Evolutionary conservation across 53 echinoderm and acorn worm genomes (phyloP), one percentile per base, ranked within the genome.

Genomic region (Stichopus horrens): DNA sequence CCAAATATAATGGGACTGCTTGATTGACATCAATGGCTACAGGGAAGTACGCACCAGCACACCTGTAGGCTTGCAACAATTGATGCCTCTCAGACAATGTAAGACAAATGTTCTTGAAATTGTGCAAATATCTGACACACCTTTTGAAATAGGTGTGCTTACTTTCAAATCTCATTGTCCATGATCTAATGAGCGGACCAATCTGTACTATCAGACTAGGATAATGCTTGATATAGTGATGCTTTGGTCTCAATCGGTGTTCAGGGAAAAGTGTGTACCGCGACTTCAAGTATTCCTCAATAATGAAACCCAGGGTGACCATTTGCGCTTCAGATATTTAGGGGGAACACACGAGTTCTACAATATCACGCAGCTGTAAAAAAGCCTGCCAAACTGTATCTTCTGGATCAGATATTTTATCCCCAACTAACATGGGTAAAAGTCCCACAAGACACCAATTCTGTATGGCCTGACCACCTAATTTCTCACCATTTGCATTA

Each of bases 401-500:
- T 18, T 73, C 57, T 18, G 88, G 37, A 76, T 90, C 88, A 57
- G 74, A 20, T 51, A 93, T 76, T 87, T 87, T 82, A 88, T 93
- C 88, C 3, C 89, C 63, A 73, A 93, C 75, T 23, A 93, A 56
- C 0, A 93, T 11, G 20, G 90, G 88, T n/a, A 93, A 79, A 63
- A 77, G 77, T 76, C 93, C 20, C 13, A 90, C 53, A 56, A 93
- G 77, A 21, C 76, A 88, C 93, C 93, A 93, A 74, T 92, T 94
- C n/a, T 94, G 87, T 58, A 90, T 75, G 73, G 92, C 92, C 52
- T 94, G 94, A 6, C 94, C 94, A 52, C 94, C 92, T 77, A 92
- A 73, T 10, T 20, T 78, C 9, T 92, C 88, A 18, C 77, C 90
- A 55, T 77, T 92, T 77, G 76, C 53, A 55, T 83, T 83, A 7